Base-by-base conservation (phyloP, 2,797 vertebrate genomes). In the Moxostoma hubbsi region DNA sequence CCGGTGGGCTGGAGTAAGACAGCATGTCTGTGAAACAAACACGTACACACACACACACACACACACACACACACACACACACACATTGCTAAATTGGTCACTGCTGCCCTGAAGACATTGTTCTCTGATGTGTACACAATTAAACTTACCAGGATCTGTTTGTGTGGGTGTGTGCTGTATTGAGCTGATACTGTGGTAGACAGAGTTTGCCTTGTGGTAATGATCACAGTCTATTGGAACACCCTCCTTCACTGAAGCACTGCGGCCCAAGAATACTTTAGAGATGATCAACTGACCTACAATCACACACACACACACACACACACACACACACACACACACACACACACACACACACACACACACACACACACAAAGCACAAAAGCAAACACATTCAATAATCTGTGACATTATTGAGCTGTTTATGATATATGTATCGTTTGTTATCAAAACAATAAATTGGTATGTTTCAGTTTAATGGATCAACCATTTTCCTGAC, bases 191-290 rank as follows among this genome's bases (percentile, higher is more conserved):
- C 88, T 93, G 69, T 87, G 85, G 79, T 93, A 96, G 16, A 96
- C 92, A 47, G 95, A 96, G 89, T 89, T 89, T 72, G 86, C 85
- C 86, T 82, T 90, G 50, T 92, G 88, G 64, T 94, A 94, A 82
- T 82, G 89, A 68, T 82, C 84, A 79, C 87, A 86, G 61, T 87
- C 87, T 57, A 93, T 77, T 0, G 79, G 84, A 62, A 93, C 88
- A 47, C 86, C 85, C 7, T 92, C 90, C 71, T 1, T 79, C 58
- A 91, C 83, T 16, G 91, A 90, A 81, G 85, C 75, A 74, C 92
- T 94, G 76, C 86, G 88, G 54, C 95, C 95, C 83, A 96, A 89
- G 55, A 95, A 97, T 83, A 93, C 94, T 89, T 96, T 93, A 81
- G 92, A 92, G 87, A 96, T 84, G 64, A 95, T 88, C 65, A 95